Percentiles rank a stretch among this genome's conserved stretches.
Conservation (phyloP, 2,888 invertebrate species). For the Drosophila antonietae region DNA sequence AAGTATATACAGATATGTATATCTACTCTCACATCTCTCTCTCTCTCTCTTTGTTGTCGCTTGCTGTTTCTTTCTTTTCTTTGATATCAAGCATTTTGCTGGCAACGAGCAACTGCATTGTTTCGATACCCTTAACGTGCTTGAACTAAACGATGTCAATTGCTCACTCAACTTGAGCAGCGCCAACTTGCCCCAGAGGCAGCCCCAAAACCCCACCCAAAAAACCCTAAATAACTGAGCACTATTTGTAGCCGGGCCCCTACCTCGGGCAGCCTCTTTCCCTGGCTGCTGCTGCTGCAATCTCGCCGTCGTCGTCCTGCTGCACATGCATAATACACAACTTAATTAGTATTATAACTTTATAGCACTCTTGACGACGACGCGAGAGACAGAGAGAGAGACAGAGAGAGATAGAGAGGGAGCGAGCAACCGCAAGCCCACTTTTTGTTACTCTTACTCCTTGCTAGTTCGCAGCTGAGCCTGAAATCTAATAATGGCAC, state of each 20-base stretch:
- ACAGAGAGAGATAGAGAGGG: background rate
- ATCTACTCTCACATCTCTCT: background rate
- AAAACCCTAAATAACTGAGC: constrained; percentile 16
- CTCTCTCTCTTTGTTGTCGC: background rate
- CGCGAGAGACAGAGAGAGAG: background rate
- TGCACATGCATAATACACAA: constrained; percentile 76
- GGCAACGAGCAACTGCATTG: constrained; percentile 37
- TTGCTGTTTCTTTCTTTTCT: background rate
- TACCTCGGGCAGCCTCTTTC: background rate
- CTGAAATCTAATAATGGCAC: constrained; percentile 74
- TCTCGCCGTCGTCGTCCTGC: constrained; percentile 24
- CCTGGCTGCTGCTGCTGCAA: constrained; percentile 30
- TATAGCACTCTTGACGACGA: constrained; percentile 67
- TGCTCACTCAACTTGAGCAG: constrained; percentile 54
- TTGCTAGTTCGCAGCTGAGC: constrained; percentile 5
- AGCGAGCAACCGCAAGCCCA: background rate
- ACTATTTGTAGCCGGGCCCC: background rate
- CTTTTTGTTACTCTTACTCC: background rate
- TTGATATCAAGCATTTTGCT: constrained; percentile 18
- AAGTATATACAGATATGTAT: background rate
- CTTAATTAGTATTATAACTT: constrained; percentile 80
- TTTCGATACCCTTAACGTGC: constrained; percentile 28
- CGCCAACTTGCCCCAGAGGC: background rate
- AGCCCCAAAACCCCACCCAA: constrained; percentile 16
- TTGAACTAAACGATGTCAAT: constrained; percentile 74